A percentile compares a stretch with the other conserved stretches of the same genome.
Evolutionary conservation across 2,797 vertebrate species (phyloP).

Genomic region (Microchirus variegatus): DNA sequence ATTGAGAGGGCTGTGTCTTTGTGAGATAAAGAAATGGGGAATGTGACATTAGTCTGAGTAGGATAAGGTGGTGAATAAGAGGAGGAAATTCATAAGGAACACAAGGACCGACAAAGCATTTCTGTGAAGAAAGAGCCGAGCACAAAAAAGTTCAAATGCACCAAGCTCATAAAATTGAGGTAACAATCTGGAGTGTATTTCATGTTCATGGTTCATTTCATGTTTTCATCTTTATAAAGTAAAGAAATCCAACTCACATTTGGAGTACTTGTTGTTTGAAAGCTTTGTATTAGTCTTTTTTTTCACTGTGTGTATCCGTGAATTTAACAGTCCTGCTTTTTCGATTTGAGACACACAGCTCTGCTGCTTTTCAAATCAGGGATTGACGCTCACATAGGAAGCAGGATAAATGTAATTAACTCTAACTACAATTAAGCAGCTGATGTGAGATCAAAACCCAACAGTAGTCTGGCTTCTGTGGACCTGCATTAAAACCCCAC

Average conservation of each 20-base stretch:
- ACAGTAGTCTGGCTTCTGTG: neutral
- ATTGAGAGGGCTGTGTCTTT: conserved; percentile 29
- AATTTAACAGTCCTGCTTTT: neutral
- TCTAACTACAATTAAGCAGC: conserved; percentile 5
- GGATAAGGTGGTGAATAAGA: neutral
- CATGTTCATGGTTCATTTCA: neutral
- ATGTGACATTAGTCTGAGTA: conserved; percentile 26
- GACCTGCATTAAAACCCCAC: too few species aligned
- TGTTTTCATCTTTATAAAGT: neutral
- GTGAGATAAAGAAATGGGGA: conserved; percentile 42
- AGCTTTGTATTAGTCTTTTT: neutral
- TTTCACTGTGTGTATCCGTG: neutral
- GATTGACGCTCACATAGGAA: conserved; percentile 8
- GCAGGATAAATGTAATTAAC: conserved; percentile 11
- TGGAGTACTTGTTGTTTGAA: neutral
- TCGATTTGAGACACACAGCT: neutral
- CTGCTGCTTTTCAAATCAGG: conserved; percentile 17
- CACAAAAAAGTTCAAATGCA: neutral
- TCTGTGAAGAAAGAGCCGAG: neutral
- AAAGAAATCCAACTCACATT: neutral
- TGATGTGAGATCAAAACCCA: neutral
- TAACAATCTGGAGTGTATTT: too few species aligned
- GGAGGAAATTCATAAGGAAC: conserved; percentile 13
- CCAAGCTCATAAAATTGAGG: too few species aligned
- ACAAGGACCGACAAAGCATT: conserved; percentile 2